Evolutionary conservation across 1,140 invertebrate species (phyloP), one percentile per base, ranked within the genome.

Genomic region (Mamestra configurata): DNA sequence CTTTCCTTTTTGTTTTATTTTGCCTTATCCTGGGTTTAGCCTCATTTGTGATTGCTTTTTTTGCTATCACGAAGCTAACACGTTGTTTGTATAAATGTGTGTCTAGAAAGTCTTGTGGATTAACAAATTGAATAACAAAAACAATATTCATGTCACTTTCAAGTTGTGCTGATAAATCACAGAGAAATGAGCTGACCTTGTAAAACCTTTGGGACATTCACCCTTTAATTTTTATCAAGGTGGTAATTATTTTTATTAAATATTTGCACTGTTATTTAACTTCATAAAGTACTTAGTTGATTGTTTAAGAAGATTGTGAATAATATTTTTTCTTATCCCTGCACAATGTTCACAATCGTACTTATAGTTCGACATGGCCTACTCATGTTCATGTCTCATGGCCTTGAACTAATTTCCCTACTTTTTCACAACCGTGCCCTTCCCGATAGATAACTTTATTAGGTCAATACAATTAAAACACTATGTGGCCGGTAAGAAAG

Each of bases 341-440:
- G 22, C 8, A 70, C 0, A 46, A 24, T 15, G 20, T 46, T 46
- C 13, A n/a, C 6, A 24, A 24, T 22, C 20, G 24, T 31, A 35
- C n/a, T 31, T 10, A 6, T 24, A 53, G 2, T 1, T 31, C 27
- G 1, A 31, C n/a, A 49, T 27, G 70, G 7, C 10, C 55, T 76
- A n/a, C 55, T 37, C 18, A 43, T 61, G 13, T n/a, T n/a, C n/a
- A n/a, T n/a, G n/a, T n/a, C n/a, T n/a, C n/a, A n/a, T n/a, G 20
- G 49, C 88, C 88, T 91, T 90, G 89, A 87, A 80, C 87, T 84
- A 86, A 82, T 86, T 88, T 80, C 49, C 79, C 31, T 81, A 61
- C 77, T 84, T 87, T 88, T 85, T 86, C 82, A 80, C 79, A 81
- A 82, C 46, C 64, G 72, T 68, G 79, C 77, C 84, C 86, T 83